These are phyloP conservation scores for Hylyphantes graminicola DNA, from an alignment of 1,140 invertebrate species.

Conservation along the genomic window DNA sequence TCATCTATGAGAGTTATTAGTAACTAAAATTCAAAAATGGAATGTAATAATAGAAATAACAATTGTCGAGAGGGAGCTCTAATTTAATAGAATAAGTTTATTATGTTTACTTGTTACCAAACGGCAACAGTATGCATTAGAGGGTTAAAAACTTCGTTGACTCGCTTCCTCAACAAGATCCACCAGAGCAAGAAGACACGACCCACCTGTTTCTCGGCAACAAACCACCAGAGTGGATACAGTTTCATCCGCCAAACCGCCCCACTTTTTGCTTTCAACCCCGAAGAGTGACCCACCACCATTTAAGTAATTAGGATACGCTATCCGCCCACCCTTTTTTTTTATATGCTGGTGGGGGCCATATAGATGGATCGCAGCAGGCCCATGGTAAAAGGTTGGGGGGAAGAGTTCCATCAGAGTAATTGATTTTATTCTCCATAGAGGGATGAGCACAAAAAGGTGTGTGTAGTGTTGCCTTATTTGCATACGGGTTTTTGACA, in stretches of 20 bases:
- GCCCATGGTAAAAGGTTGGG: slow-evolving; percentile 2
- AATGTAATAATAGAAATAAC: too few species aligned
- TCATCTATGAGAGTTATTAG: too few species aligned
- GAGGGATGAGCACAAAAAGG: slow-evolving; percentile 36
- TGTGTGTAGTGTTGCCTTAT: slow-evolving; percentile 56
- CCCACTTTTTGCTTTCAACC: slow-evolving; percentile 48
- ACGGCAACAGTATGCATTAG: too few species aligned
- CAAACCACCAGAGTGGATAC: slow-evolving; percentile 49
- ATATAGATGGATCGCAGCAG: slow-evolving; percentile 47
- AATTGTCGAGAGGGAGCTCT: too few species aligned
- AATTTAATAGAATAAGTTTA: too few species aligned
- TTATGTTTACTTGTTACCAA: too few species aligned
- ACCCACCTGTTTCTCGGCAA: slow-evolving; percentile 42
- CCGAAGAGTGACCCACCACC: slow-evolving; percentile 47
- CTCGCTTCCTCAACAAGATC: slow-evolving; percentile 41
- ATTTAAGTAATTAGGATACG: slow-evolving; percentile 59
- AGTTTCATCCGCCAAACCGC: slow-evolving; percentile 12
- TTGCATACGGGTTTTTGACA: slow-evolving; percentile 56
- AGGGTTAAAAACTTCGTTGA: not conserved
- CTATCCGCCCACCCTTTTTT: slow-evolving; percentile 14
- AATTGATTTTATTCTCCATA: slow-evolving; percentile 45
- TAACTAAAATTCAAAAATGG: too few species aligned
- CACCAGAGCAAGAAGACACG: slow-evolving; percentile 25
- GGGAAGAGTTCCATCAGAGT: slow-evolving; percentile 51
- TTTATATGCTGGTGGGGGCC: not conserved